phyloP scores from a whole-genome alignment of 2,888 invertebrate species.

The Latheticus oryzae region DNA sequence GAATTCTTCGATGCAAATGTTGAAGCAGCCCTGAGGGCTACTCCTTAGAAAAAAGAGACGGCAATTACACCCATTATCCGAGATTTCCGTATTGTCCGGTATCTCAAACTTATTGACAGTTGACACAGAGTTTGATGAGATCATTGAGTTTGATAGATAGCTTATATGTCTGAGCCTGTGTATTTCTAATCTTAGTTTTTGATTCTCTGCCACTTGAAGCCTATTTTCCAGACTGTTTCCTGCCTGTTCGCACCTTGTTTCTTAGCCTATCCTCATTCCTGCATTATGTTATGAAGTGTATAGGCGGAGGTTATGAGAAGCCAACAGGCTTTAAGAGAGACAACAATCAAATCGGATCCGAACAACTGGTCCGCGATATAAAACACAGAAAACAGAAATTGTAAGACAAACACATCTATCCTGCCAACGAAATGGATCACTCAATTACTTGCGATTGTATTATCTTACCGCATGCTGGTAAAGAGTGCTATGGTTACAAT shows the following conservation, averaged over 20 bases:
- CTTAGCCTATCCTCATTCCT: constrained; percentile 16
- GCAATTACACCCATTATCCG: no score
- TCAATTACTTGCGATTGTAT: constrained; percentile 22
- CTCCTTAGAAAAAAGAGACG: no score
- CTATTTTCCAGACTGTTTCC: constrained; percentile 10
- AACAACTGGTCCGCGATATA: constrained; percentile 31
- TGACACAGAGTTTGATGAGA: no score
- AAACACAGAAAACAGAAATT: constrained; percentile 21
- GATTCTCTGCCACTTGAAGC: constrained; percentile 25
- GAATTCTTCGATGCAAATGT: no score
- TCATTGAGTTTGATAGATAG: constrained; percentile 16
- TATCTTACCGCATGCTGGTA: constrained; percentile 21
- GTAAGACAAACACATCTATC: constrained; percentile 21
- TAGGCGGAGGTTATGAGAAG: constrained; percentile 19
- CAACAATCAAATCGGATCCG: constrained; percentile 34
- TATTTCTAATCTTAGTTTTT: constrained; percentile 16
- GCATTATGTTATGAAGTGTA: constrained; percentile 23
- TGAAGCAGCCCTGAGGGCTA: no score
- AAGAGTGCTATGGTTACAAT: constrained; percentile 15
- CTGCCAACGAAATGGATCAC: constrained; percentile 23
- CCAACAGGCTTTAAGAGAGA: constrained; percentile 19
- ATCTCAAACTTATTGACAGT: no score
- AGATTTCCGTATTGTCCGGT: no score
- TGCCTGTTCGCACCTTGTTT: constrained; percentile 16
- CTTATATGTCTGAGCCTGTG: constrained; percentile 19